Conservation (phyloP, 2,888 invertebrate genomes). For the Ophion obscuratus region DNA sequence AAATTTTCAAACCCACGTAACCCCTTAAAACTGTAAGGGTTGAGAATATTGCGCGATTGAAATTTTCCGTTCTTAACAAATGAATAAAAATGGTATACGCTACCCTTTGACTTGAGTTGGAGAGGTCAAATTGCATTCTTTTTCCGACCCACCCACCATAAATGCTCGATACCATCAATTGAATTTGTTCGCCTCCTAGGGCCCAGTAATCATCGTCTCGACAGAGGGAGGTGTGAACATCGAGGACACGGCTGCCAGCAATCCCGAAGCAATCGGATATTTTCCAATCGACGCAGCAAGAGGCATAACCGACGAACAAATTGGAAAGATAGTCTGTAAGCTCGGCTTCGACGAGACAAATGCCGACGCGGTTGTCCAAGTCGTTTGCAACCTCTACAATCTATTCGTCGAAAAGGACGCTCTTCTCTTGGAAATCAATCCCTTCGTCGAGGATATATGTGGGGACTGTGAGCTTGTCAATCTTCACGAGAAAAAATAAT, state of each 20-base stretch:
- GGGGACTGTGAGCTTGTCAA: conserved; percentile 87
- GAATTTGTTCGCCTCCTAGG: conserved; percentile 85
- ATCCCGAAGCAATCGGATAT: conserved; percentile 95
- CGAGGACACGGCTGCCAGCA: conserved; percentile 97
- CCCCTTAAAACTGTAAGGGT: too few relatives aligned
- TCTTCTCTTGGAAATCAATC: conserved; percentile 96
- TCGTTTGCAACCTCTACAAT: conserved; percentile 93
- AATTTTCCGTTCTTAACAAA: too few relatives aligned
- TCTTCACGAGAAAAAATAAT: conserved; percentile 24
- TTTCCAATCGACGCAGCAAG: conserved; percentile 93
- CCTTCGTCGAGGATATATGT: conserved; percentile 95
- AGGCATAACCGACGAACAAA: conserved; percentile 91
- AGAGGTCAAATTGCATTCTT: not conserved
- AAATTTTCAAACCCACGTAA: too few relatives aligned
- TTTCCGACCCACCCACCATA: not conserved
- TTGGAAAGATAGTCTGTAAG: conserved; percentile 88
- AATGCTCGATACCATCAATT: not conserved
- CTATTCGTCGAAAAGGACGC: conserved; percentile 96
- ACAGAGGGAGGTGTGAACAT: conserved; percentile 98
- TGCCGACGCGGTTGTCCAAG: conserved; percentile 88
- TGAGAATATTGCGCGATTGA: too few relatives aligned
- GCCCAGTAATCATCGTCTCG: conserved; percentile 98
- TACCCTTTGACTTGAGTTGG: too few relatives aligned
- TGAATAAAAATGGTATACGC: too few relatives aligned
- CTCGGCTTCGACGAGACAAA: conserved; percentile 90